Percentiles rank a stretch among this genome's conserved stretches.
phyloP scores from a whole-genome alignment of 2,113 vertebrate species.

The Actinemys pallida region DNA sequence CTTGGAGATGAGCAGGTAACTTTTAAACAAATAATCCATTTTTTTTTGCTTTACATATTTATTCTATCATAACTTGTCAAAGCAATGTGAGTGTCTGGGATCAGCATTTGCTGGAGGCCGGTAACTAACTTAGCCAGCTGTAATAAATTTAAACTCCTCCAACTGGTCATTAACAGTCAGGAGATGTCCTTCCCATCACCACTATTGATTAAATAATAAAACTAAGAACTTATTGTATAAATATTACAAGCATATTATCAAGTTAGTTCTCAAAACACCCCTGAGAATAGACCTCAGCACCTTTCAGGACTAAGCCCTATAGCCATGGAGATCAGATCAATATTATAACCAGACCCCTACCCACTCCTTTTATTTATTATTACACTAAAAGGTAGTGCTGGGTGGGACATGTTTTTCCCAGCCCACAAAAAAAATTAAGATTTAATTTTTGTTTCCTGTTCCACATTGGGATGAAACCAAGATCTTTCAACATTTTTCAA shows the following conservation, averaged over 20 bases:
- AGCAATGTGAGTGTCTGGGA: background rate
- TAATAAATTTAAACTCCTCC: background rate
- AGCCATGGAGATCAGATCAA: background rate
- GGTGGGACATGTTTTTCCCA: background rate
- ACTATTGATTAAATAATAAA: background rate
- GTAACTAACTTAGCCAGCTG: background rate
- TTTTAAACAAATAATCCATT: background rate
- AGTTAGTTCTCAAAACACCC: background rate
- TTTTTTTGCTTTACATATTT: background rate
- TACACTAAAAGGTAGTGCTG: background rate
- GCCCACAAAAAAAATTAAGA: background rate
- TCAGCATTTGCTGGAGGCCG: background rate
- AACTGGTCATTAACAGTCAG: background rate
- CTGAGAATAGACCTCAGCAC: background rate
- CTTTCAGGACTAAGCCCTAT: background rate
- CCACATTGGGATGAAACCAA: background rate
- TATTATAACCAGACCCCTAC: background rate
- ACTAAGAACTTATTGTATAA: background rate
- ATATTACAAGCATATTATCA: background rate
- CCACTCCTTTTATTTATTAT: background rate
- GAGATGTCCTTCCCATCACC: background rate
- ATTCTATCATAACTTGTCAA: background rate
- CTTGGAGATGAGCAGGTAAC: fast-evolving
- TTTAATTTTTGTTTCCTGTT: background rate
- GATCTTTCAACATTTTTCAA: background rate